A percentile compares a stretch with the other conserved stretches of the same genome.
phyloP scores from a whole-genome alignment of 2,888 invertebrate genomes.

The Liodrosophila aerea region DNA sequence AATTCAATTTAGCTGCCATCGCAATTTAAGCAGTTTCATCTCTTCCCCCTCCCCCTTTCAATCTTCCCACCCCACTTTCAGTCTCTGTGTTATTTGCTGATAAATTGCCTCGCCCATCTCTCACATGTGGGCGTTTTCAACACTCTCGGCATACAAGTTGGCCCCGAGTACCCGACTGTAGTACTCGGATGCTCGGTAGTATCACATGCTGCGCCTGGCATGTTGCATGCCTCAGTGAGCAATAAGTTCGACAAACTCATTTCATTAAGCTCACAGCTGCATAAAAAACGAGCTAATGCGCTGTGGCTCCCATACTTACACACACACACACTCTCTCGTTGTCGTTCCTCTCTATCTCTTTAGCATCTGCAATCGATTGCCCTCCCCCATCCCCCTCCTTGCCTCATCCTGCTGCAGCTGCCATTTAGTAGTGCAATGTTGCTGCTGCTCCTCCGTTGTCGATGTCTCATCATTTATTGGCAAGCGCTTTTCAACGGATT shows the following conservation, averaged over 20 bases:
- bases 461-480: slow-evolving; percentile 74
- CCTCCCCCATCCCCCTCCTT: background rate
- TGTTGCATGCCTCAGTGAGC: slow-evolving; percentile 70
- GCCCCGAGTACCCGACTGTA: too few relatives aligned
- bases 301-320: slow-evolving; percentile 17
- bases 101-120: slow-evolving; percentile 26
- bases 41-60: background rate
- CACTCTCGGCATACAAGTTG: background rate
- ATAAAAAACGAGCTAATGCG: slow-evolving; percentile 69
- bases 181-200: too few relatives aligned
- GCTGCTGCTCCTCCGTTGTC: slow-evolving; percentile 21
- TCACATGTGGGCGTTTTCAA: slow-evolving; percentile 4
- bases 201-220: slow-evolving; percentile 48
- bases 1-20: slow-evolving; percentile 26
- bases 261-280: slow-evolving; percentile 70
- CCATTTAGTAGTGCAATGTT: slow-evolving; percentile 31
- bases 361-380: slow-evolving; percentile 5
- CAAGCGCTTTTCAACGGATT: slow-evolving; percentile 73
- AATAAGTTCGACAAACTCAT: slow-evolving; percentile 75
- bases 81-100: slow-evolving; percentile 4
- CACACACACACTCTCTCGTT: background rate
- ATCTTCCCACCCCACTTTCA: background rate
- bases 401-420: background rate
- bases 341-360: background rate
- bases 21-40: slow-evolving; percentile 4